Evolutionary conservation across 2,888 invertebrate genomes (phyloP).

Genomic region (Chrysomela aeneicollis): DNA sequence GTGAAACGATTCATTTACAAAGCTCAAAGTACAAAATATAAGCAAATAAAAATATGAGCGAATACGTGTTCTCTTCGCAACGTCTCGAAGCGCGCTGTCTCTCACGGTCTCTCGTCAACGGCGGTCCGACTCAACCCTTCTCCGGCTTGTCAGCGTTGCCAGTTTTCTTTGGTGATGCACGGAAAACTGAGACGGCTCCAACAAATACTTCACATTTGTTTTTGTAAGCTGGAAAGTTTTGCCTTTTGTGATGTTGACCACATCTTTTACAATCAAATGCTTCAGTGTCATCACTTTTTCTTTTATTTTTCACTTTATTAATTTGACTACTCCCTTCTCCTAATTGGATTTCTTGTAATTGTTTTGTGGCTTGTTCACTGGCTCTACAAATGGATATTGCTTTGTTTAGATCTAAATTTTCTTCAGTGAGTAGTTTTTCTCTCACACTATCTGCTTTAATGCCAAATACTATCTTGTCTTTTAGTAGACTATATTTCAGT

Average conservation of each 20-base stretch:
- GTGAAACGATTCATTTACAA: no score
- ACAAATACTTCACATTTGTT: no score
- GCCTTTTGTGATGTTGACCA: background rate
- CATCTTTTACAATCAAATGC: background rate
- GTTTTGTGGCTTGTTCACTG: background rate
- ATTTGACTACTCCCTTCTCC: background rate
- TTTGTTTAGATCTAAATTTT: conserved; percentile 12
- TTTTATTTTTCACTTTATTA: background rate
- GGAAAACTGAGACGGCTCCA: no score
- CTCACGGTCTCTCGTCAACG: no score
- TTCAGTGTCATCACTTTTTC: background rate
- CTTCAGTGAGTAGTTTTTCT: conserved; percentile 6
- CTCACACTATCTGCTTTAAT: background rate
- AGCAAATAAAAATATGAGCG: no score
- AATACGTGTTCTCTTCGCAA: no score
- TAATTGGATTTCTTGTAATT: background rate
- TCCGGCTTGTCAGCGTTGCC: no score
- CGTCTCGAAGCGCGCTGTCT: no score
- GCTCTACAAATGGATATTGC: conserved; percentile 5
- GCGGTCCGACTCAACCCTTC: no score
- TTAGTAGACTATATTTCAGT: no score
- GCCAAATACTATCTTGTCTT: background rate
- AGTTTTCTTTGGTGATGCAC: no score
- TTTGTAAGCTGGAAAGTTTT: background rate
- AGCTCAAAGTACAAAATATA: no score